Evolutionary conservation across 2,113 vertebrate genomes (phyloP), one percentile per base, ranked within the genome.

Genomic region (Gobius niger): DNA sequence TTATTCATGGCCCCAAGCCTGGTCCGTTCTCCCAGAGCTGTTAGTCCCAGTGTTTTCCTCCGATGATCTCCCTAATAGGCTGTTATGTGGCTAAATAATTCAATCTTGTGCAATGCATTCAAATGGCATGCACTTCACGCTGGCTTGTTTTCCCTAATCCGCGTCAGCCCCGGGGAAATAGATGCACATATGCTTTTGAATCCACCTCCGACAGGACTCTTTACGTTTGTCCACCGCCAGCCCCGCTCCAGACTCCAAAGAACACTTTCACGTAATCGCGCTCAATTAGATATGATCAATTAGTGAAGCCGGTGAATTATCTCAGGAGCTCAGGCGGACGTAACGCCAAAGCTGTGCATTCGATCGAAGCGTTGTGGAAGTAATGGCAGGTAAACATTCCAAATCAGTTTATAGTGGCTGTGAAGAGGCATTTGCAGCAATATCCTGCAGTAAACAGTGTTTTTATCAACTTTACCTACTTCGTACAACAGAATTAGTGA

Each of bases 281-380:
- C 34, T 51, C 54, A 61, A 67, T 69, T 44, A 82, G 24, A 53
- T 42, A 67, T 57, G 15, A 78, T 70, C 65, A 70, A 75, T 75
- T 76, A 77, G 40, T 70, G 42, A 85, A 63, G 63, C 56, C 53
- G 6, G 19, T 67, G 63, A 15, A 16, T 19, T 78, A 46, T 64
- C 64, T 16, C 19, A n/a, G 57, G 14, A 47, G 53, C 46, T 67
- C 41, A 41, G 24, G 44, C 53, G 50, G 42, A 68, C 68, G 50
- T 53, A 24, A 14, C 34, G 15, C n/a, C 16, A 52, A 52, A 56
- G 53, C 68, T 53, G n/a, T 41, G 5, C 64, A 46, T 71, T 75
- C 67, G 70, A 68, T 85, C 63, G 64, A 16, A 54, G 60, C 8
- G 19, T 19, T 54, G 56, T 75, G 44, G 53, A 75, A 14, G 15